Conservation (phyloP, 2,797 vertebrate genomes). For the Neopelma chrysocephalum region DNA sequence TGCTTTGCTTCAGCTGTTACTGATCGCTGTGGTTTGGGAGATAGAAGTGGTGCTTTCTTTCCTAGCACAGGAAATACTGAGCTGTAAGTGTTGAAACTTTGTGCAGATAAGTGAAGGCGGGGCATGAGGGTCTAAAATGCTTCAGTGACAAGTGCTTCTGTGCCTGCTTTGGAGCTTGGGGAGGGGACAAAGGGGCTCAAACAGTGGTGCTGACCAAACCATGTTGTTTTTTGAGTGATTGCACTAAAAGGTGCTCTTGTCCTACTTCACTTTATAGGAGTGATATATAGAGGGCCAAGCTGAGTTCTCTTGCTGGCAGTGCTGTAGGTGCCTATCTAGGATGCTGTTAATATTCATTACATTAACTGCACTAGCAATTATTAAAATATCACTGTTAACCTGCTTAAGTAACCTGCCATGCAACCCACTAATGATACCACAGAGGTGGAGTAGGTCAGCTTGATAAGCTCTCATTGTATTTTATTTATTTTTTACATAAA, state of each 20-base stretch:
- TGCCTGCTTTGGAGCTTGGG: not conserved
- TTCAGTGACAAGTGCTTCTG: not conserved
- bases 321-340: not conserved
- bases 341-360: not conserved
- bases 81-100: slow-evolving; percentile 13
- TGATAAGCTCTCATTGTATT: not conserved
- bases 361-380: not conserved
- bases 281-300: not conserved
- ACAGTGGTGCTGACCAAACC: no score
- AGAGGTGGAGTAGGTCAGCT: not conserved
- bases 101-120: slow-evolving; percentile 4
- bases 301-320: not conserved
- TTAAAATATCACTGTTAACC: not conserved
- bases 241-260: not conserved
- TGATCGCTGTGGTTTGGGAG: not conserved
- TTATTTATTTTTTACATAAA: not conserved
- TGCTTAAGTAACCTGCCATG: not conserved
- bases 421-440: not conserved
- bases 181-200: not conserved
- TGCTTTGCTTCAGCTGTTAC: not conserved
- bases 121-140: not conserved
- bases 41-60: not conserved
- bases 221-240: not conserved
- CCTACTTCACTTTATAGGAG: not conserved
- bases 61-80: slow-evolving; percentile 18